Percentiles rank a stretch among this genome's conserved stretches.
These are phyloP conservation scores for Hyla sarda DNA, from an alignment of 2,113 vertebrate species.

Conservation along the genomic window DNA sequence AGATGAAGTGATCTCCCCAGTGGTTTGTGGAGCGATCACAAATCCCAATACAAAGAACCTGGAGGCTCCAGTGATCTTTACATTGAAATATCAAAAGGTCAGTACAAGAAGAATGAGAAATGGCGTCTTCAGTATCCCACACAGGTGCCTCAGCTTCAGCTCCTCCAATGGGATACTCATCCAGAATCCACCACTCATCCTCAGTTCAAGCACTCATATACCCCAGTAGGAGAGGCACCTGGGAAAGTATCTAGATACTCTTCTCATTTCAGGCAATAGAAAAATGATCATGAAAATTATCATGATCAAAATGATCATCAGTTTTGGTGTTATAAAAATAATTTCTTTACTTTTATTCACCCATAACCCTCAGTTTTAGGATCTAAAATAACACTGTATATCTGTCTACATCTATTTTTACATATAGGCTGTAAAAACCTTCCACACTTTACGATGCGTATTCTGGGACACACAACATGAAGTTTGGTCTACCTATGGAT, in stretches of 20 bases:
- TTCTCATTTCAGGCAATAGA: too few species aligned
- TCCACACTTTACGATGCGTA: constrained; percentile 66
- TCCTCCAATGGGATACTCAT: too few species aligned
- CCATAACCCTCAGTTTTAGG: too few species aligned
- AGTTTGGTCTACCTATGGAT: constrained; percentile 73
- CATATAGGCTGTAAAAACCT: constrained; percentile 3
- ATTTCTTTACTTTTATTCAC: too few species aligned
- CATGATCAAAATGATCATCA: neutral
- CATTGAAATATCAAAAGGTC: constrained; percentile 11
- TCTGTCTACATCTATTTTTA: neutral
- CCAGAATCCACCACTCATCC: too few species aligned
- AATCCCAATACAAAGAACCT: neutral
- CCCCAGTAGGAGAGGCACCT: too few species aligned
- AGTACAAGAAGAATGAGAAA: neutral
- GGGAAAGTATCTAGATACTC: too few species aligned
- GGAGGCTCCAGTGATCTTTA: constrained; percentile 5
- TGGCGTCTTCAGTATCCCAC: too few species aligned
- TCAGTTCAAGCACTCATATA: too few species aligned
- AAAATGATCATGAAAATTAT: too few species aligned
- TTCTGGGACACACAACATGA: constrained; percentile 67
- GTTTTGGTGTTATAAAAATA: neutral
- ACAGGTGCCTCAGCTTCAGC: too few species aligned
- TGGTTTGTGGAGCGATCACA: constrained; percentile 29
- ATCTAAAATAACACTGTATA: too few species aligned
- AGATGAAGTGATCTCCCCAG: neutral